Conservation (phyloP, 2,888 invertebrate genomes). For the Cyaniris semiargus region DNA sequence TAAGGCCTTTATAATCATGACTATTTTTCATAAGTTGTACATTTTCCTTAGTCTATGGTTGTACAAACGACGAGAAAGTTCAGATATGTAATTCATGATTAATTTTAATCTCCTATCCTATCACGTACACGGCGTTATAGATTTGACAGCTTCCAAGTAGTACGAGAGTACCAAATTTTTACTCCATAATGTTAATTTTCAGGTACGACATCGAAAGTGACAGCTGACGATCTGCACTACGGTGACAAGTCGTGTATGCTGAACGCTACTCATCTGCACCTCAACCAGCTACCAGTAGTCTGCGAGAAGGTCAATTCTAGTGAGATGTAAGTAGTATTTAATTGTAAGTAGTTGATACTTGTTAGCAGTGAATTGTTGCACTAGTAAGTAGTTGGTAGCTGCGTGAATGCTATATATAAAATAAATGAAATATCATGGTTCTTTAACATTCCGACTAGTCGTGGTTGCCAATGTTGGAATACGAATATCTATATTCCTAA, state of each 20-base stretch:
- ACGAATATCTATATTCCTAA: too few species aligned
- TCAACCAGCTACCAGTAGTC: slow-evolving; percentile 64
- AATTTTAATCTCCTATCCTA: too few species aligned
- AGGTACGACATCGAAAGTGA: slow-evolving; percentile 92
- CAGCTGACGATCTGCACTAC: slow-evolving; percentile 91
- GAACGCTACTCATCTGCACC: slow-evolving; percentile 78
- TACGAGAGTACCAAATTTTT: too few species aligned
- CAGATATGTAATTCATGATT: too few species aligned
- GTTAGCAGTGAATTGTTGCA: background rate
- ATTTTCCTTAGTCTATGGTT: too few species aligned
- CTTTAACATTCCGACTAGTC: background rate
- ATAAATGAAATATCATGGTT: background rate
- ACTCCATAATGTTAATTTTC: slow-evolving; percentile 29
- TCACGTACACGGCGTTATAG: too few species aligned
- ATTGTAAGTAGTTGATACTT: background rate
- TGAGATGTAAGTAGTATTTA: slow-evolving; percentile 61
- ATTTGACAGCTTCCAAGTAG: too few species aligned
- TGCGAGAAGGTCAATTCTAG: slow-evolving; percentile 74
- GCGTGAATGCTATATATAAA: background rate
- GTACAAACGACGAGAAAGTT: too few species aligned
- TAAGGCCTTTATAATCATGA: too few species aligned
- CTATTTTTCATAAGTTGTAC: too few species aligned
- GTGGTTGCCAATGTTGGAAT: background rate
- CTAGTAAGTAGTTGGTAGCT: too few species aligned
- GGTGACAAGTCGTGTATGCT: slow-evolving; percentile 93